These are phyloP conservation scores for Nephrotoma flavescens DNA, from an alignment of 2,888 invertebrate genomes.

Conservation along the genomic window DNA sequence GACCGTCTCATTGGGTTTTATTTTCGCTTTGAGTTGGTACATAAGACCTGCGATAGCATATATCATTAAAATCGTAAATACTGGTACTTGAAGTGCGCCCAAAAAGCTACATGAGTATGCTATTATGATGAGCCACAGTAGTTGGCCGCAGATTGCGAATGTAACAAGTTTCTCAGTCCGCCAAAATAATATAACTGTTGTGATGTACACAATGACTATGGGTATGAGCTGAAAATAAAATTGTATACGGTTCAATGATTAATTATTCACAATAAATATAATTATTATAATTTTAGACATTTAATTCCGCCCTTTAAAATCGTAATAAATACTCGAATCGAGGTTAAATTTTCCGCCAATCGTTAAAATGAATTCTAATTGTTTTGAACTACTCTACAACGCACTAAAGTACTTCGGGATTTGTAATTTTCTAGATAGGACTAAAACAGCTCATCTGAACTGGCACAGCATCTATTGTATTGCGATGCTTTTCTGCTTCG, in stretches of 20 bases:
- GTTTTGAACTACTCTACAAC: neutral
- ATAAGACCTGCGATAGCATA: constrained; percentile 51
- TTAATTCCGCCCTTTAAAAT: neutral
- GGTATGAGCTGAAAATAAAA: constrained; percentile 45
- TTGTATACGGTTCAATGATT: neutral
- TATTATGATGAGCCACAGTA: constrained; percentile 61
- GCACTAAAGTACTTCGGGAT: neutral
- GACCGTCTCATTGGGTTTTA: neutral
- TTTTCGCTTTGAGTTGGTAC: constrained; percentile 21
- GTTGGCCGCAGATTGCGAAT: constrained; percentile 53
- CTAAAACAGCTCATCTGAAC: neutral
- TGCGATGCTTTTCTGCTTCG: neutral
- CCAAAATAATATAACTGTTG: constrained; percentile 61
- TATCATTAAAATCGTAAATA: constrained; percentile 51
- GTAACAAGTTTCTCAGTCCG: constrained; percentile 47
- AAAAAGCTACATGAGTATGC: constrained; percentile 61
- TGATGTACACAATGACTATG: constrained; percentile 51
- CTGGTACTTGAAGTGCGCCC: constrained; percentile 60
- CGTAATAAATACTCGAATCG: neutral
- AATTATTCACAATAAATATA: neutral
- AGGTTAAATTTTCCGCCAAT: neutral
- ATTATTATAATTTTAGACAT: neutral
- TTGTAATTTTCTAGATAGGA: neutral
- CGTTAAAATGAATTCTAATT: neutral
- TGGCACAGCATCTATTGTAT: neutral